A percentile compares a stretch with the other conserved stretches of the same genome.
Conservation (phyloP, 2,797 vertebrate genomes). For the Scomberomorus guttatus region DNA sequence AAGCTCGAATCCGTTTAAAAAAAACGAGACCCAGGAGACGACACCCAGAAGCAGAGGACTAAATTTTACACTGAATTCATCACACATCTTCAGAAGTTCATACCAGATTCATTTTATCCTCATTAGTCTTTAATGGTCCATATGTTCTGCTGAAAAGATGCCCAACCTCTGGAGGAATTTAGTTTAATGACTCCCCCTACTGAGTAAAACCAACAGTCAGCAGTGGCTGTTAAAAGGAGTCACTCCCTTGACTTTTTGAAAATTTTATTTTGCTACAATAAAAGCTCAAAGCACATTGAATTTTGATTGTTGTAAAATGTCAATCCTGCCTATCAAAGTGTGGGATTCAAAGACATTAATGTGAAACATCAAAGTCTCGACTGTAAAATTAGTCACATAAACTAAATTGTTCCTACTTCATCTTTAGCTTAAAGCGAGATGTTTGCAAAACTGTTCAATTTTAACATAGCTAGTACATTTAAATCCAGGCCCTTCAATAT, state of each 20-base stretch:
- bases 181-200: conserved; percentile 73
- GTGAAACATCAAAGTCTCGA: conserved; percentile 4
- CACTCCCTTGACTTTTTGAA: conserved; percentile 19
- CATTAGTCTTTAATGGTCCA: conserved; percentile 76
- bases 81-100: conserved; percentile 67
- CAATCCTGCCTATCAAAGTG: neutral
- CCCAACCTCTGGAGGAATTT: conserved; percentile 68
- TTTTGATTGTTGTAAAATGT: conserved; percentile 6
- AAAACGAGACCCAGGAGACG: conserved; percentile 49
- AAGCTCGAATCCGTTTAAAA: conserved; percentile 36
- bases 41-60: conserved; percentile 48
- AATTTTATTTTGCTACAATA: neutral
- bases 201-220: conserved; percentile 55
- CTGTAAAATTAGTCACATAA: neutral
- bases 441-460: neutral
- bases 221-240: conserved; percentile 12
- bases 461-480: neutral
- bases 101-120: conserved; percentile 68
- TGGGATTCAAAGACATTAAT: neutral
- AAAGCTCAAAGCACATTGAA: neutral
- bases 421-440: neutral
- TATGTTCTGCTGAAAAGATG: conserved; percentile 68
- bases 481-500: neutral
- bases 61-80: conserved; percentile 57
- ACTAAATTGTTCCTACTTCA: neutral